Base-by-base conservation (phyloP, 2,888 invertebrate species). In the Hemicrepidius hirtus region DNA sequence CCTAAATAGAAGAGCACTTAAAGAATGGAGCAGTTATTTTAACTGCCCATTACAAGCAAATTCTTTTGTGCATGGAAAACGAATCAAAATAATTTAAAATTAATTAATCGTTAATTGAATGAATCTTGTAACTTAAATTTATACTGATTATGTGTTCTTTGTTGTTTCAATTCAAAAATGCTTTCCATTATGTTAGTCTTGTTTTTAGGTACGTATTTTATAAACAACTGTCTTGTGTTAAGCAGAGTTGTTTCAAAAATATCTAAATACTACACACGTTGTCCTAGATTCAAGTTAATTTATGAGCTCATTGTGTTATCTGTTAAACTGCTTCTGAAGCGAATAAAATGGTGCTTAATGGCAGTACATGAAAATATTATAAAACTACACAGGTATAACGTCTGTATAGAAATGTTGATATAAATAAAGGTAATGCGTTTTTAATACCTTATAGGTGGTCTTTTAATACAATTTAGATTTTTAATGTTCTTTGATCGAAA, bases 251-350 rank as follows among this genome's bases (percentile, higher is more conserved):
- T 13, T 50, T n/a, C 37, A 28, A 46, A 63, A 50, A 64, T 37
- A 20, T 49, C 16, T 62, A 35, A 49, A 37, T 16, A 35, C 37
- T 32, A 32, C 37, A 32, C 37, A 37, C 37, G 13, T 10, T 66
- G 55, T 41, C 53, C 55, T 55, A 66, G 53, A 66, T 66, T 66
- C 41, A 18, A 28, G 28, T 18, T 66, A 55, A 66, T 66, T 66
- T 53, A 66, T 41, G 66, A 40, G 35, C 66, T 55, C 66, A 55
- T 66, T 66, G 66, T 66, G 55, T 50, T 64, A 64, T 37, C 28
- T 37, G 13, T 12, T 37, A 13, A 53, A 53, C 13, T 28, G 24
- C 4, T 53, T 16, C 13, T 53, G 6, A 24, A 28, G 28, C n/a
- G 21, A 53, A 28, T 53, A 32, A 53, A 32, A 35, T 37, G 57